phyloP scores from a whole-genome alignment of 1,140 invertebrate genomes.

The Coelopa frigida region DNA sequence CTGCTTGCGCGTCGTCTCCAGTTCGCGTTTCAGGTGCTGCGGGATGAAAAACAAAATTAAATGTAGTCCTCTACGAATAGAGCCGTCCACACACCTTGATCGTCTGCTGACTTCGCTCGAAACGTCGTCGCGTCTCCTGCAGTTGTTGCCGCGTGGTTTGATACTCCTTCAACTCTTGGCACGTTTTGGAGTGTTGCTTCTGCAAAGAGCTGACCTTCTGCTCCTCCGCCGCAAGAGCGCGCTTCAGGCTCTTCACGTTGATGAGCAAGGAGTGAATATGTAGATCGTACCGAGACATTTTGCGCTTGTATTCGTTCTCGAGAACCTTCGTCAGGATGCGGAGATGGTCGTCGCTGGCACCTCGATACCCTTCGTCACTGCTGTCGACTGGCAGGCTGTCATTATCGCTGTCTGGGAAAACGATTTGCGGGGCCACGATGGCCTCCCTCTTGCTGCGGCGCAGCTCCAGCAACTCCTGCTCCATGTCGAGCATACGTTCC shows the following conservation, averaged over 20 bases:
- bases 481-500: slow-evolving; percentile 1
- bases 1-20: slow-evolving; percentile 19
- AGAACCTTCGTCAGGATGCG: slow-evolving; percentile 15
- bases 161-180: slow-evolving; percentile 6
- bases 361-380: neutral
- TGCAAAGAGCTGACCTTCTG: slow-evolving; percentile 1
- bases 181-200: neutral
- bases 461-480: neutral
- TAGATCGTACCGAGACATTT: slow-evolving; percentile 15
- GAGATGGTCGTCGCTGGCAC: slow-evolving; percentile 4
- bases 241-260: slow-evolving; percentile 11
- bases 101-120: slow-evolving; percentile 24
- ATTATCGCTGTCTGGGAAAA: neutral
- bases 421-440: neutral
- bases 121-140: slow-evolving; percentile 19
- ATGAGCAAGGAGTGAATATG: slow-evolving; percentile 12
- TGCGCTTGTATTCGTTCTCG: slow-evolving; percentile 12
- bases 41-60: slow-evolving; percentile 1
- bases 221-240: slow-evolving; percentile 2
- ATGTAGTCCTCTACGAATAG: neutral
- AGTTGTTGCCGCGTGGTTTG: slow-evolving; percentile 3
- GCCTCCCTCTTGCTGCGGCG: slow-evolving; percentile 3
- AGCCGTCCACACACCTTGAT: slow-evolving; percentile 22
- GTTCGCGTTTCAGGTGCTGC: slow-evolving; percentile 23
- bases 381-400: neutral